Evolutionary conservation across 2,113 vertebrate species (phyloP).

Genomic region (Tapirus terrestris): DNA sequence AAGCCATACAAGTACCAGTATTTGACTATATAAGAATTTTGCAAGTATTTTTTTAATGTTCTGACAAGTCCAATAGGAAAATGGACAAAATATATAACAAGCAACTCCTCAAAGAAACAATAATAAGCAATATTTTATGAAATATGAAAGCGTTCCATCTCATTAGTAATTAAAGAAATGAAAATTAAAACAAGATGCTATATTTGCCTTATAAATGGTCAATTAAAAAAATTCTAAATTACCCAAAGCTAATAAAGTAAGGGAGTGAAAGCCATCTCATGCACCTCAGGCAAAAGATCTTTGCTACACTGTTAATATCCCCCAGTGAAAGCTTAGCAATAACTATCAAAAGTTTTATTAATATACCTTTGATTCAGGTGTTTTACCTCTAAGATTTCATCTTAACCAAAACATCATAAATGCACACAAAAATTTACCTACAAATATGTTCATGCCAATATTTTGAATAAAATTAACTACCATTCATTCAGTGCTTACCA

Average conservation of each 20-base stretch:
- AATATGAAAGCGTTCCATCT: background rate
- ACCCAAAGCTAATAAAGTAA: background rate
- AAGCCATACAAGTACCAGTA: background rate
- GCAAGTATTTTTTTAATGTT: background rate
- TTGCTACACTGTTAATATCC: background rate
- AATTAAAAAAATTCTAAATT: background rate
- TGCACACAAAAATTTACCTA: background rate
- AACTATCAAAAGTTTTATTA: background rate
- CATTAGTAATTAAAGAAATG: background rate
- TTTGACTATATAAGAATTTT: background rate
- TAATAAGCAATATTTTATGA: background rate
- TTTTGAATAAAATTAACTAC: background rate
- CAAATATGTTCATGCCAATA: background rate
- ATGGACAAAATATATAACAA: background rate
- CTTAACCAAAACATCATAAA: background rate
- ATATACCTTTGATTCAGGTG: background rate
- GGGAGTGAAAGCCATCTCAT: background rate
- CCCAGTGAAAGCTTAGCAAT: background rate
- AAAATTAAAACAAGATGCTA: background rate
- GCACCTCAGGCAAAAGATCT: background rate
- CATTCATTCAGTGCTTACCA: background rate
- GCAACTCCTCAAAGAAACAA: background rate
- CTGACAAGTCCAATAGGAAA: background rate
- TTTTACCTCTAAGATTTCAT: background rate
- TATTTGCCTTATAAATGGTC: background rate